These are phyloP conservation scores for Drosophila mauritiana DNA, from an alignment of 1,140 invertebrate genomes.

Conservation along the genomic window DNA sequence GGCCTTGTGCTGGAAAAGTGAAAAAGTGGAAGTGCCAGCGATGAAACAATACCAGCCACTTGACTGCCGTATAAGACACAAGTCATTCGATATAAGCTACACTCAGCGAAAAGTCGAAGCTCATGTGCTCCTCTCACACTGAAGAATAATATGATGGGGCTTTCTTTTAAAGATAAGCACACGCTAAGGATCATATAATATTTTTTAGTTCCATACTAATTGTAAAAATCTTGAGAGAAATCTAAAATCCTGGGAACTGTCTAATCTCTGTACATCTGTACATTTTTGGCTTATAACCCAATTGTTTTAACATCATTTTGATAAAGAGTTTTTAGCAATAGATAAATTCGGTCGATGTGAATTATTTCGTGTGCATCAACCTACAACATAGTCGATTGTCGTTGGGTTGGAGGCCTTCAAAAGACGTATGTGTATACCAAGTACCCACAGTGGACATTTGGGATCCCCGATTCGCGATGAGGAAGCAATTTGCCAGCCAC, in stretches of 20 bases:
- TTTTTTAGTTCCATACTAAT: no score
- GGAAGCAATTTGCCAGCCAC: constrained; percentile 32
- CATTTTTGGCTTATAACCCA: no score
- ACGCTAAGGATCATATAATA: no score
- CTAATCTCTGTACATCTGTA: no score
- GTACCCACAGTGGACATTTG: background rate
- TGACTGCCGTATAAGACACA: constrained; percentile 15
- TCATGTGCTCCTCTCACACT: background rate
- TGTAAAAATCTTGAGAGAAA: no score
- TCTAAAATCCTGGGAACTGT: no score
- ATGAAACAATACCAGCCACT: constrained; percentile 44
- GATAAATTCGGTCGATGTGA: no score
- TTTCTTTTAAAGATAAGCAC: no score
- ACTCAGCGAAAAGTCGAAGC: background rate
- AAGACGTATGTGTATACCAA: background rate
- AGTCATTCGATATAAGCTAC: constrained; percentile 17
- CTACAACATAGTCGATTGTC: background rate
- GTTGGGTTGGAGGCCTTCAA: background rate
- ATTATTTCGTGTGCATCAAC: background rate
- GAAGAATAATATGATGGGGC: no score
- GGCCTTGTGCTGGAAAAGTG: constrained; percentile 31
- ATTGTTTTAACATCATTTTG: no score
- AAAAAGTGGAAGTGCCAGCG: constrained; percentile 44
- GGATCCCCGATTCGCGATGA: constrained; percentile 26
- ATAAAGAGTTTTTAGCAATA: no score